phyloP scores from a whole-genome alignment of 2,797 vertebrate species.

The Acropternis orthonyx region DNA sequence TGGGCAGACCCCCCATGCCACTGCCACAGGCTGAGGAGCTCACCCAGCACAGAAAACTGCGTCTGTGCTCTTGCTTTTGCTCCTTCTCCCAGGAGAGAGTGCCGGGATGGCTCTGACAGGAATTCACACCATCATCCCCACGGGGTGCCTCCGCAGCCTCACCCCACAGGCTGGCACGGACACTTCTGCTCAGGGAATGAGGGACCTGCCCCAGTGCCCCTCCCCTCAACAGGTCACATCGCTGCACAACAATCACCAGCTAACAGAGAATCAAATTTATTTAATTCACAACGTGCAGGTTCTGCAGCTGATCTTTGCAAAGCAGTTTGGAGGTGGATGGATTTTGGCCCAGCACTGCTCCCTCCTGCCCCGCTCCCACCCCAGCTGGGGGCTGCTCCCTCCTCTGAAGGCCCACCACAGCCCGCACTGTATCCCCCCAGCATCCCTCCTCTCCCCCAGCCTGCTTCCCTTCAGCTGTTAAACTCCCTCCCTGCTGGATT shows the following conservation, averaged over 20 bases:
- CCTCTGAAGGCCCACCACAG: not conserved
- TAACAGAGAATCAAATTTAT: accelerated
- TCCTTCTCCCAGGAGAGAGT: not conserved
- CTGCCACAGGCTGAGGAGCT: not conserved
- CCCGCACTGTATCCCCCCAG: not conserved
- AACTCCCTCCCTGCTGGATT: not conserved
- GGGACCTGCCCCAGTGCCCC: not conserved
- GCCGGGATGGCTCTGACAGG: not conserved
- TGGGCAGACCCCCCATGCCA: not conserved
- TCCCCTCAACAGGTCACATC: not conserved
- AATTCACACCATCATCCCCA: accelerated
- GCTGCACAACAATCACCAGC: not conserved
- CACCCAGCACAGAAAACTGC: not conserved
- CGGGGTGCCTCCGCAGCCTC: accelerated
- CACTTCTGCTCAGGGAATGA: accelerated
- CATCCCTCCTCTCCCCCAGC: not conserved
- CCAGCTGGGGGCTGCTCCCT: not conserved
- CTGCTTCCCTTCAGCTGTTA: not conserved
- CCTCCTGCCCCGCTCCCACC: not conserved
- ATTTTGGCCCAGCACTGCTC: not conserved
- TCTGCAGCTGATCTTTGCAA: not conserved
- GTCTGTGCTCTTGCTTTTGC: not conserved
- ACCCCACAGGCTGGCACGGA: not conserved
- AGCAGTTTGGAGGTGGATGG: not conserved
- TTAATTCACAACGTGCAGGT: not conserved